These are phyloP conservation scores for Danio aesculapii DNA, from an alignment of 2,797 vertebrate species.

Conservation along the genomic window DNA sequence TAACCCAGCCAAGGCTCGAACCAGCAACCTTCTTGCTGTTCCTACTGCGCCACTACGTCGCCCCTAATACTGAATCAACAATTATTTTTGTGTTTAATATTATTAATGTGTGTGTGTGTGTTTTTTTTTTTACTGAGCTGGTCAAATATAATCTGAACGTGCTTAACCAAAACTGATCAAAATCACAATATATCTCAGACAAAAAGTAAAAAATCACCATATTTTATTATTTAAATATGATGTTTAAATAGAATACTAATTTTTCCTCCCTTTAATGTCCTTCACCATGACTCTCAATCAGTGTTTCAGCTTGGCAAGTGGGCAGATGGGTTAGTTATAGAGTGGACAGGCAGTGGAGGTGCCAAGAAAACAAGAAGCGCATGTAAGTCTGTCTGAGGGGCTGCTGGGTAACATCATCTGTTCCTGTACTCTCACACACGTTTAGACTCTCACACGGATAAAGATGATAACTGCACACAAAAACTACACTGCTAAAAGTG, in stretches of 20 bases:
- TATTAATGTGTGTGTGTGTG: no score
- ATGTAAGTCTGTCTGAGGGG: constrained; percentile 39
- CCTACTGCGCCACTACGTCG: no score
- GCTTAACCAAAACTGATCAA: no score
- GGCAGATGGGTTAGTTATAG: constrained; percentile 25
- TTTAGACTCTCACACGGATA: constrained; percentile 11
- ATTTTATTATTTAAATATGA: no score
- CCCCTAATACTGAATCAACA: no score
- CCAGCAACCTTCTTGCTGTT: no score
- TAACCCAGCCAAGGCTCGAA: no score
- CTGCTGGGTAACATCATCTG: constrained; percentile 23
- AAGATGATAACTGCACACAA: constrained; percentile 46
- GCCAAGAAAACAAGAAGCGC: constrained; percentile 24
- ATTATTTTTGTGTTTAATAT: no score
- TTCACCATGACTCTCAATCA: constrained; percentile 22
- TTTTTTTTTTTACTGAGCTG: no score
- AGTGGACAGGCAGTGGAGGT: constrained; percentile 17
- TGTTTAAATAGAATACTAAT: constrained; percentile 31
- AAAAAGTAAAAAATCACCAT: no score
- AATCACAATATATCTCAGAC: no score
- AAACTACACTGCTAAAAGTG: neutral
- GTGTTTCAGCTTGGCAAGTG: constrained; percentile 30
- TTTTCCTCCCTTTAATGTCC: constrained; percentile 29
- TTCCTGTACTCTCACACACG: neutral
- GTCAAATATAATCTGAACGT: no score